These are phyloP conservation scores for Achatina immaculata DNA, from an alignment of 1,140 invertebrate genomes.

Conservation along the genomic window DNA sequence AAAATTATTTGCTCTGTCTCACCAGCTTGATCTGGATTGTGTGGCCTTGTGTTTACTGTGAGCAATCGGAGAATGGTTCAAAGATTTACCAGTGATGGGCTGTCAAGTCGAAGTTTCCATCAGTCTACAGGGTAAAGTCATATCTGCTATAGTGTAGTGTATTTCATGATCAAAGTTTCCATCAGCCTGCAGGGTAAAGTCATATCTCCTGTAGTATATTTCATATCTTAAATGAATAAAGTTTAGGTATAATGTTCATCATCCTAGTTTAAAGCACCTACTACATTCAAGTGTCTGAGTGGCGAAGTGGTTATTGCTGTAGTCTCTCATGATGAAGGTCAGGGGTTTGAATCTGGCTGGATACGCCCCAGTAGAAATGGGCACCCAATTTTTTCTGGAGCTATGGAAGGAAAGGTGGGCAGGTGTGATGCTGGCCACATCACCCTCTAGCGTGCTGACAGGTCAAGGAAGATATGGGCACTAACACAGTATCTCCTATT, in stretches of 20 bases:
- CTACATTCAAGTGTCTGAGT: neutral
- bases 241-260: no score
- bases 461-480: no score
- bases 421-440: no score
- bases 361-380: neutral
- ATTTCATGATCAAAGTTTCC: constrained; percentile 11
- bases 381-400: no score
- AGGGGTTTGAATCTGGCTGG: neutral
- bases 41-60: no score
- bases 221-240: neutral
- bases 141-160: neutral
- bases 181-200: constrained; percentile 23
- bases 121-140: constrained; percentile 19
- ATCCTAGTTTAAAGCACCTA: neutral
- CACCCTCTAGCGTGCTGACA: no score
- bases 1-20: no score
- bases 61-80: constrained; percentile 20
- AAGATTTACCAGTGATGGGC: constrained; percentile 26
- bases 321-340: no score
- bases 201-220: neutral
- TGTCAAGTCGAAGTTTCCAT: constrained; percentile 25
- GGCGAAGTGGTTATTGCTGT: no score
- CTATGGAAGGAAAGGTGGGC: no score
- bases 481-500: no score
- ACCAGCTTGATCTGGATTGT: no score